A percentile compares a stretch with the other conserved stretches of the same genome.
Evolutionary conservation across 1,140 invertebrate genomes (phyloP).

Genomic region (Pinna nobilis): DNA sequence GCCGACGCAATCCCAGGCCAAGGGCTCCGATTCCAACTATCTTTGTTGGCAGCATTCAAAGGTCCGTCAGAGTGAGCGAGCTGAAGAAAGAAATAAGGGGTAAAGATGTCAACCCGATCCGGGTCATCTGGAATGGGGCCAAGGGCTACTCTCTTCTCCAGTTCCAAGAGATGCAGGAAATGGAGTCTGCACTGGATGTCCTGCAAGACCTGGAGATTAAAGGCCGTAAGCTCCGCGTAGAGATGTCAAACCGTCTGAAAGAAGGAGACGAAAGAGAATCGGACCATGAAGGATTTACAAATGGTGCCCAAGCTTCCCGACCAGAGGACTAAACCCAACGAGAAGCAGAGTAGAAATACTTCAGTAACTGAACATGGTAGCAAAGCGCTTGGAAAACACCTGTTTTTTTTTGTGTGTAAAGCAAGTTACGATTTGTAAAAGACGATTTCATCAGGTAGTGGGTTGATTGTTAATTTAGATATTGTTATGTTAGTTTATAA

Average conservation of each 20-base stretch:
- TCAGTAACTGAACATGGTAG: too few species aligned
- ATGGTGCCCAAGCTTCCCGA: too few species aligned
- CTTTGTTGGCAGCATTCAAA: conserved; percentile 45
- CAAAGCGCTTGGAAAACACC: too few species aligned
- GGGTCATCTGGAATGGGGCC: conserved; percentile 43
- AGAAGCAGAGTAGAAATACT: too few species aligned
- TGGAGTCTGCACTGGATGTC: conserved; percentile 58
- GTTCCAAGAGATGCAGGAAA: conserved; percentile 43
- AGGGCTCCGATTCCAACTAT: conserved; percentile 47
- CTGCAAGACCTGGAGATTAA: conserved; percentile 57
- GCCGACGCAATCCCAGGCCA: conserved; percentile 42
- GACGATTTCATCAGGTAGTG: too few species aligned
- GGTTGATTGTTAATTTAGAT: too few species aligned
- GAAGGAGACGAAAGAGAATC: conserved; percentile 10
- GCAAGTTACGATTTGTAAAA: too few species aligned
- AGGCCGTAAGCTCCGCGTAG: conserved; percentile 31
- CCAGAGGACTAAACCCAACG: too few species aligned
- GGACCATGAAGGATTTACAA: background rate
- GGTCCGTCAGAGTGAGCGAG: conserved; percentile 46
- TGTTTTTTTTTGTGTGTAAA: too few species aligned
- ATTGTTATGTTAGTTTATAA: too few species aligned
- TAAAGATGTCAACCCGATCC: conserved; percentile 53
- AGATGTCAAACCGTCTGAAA: conserved; percentile 38
- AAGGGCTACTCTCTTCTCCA: conserved; percentile 35
- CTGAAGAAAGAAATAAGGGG: conserved; percentile 59